Evolutionary conservation across 2,888 invertebrate species (phyloP), one percentile per base, ranked within the genome.

Genomic region (Ornithoptera priamus): DNA sequence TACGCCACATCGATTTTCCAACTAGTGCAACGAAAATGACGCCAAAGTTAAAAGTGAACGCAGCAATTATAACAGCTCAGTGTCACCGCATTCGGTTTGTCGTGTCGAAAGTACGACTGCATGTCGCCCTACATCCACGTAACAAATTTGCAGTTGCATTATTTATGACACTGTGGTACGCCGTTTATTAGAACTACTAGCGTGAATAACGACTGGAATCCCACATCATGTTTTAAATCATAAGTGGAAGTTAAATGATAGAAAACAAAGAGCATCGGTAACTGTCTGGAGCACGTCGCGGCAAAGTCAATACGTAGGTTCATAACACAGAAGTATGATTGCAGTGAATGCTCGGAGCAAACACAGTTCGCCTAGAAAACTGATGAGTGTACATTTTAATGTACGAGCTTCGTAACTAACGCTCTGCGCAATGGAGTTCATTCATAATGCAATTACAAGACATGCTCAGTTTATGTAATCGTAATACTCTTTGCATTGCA

Each of bases 91-190:
- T 71, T 72, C 78, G 72, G 72, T 70, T 74, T 74, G 74, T 72
- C 76, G 75, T 76, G 73, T 75, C 75, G 79, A 76, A 79, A 75
- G 75, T 76, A 73, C 72, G 63, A 20, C 63, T 61, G 70, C 62
- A 67, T 20, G 60, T 67, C 67, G 77, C 74, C 74, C 75, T 74
- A 76, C 77, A 79, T 76, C 77, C 77, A 74, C 74, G 77, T 77
- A 79, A 81, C 76, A 63, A 75, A 81, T 78, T 77, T 75, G 72
- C 73, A 72, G 65, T 74, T 68, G 71, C 76, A 67, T 70, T 67
- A 70, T 69, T 69, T 77, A 75, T 57, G 62, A 61, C 65, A 62
- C 62, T 22, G 53, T 24, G n/a, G 66, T 67, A 70, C 70, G 61
- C 10, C 70, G 69, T 70, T 72, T 71, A 53, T n/a, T 53, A 53